Evolutionary conservation across 2,797 vertebrate species (phyloP).

Genomic region (Typhlichthys subterraneus): DNA sequence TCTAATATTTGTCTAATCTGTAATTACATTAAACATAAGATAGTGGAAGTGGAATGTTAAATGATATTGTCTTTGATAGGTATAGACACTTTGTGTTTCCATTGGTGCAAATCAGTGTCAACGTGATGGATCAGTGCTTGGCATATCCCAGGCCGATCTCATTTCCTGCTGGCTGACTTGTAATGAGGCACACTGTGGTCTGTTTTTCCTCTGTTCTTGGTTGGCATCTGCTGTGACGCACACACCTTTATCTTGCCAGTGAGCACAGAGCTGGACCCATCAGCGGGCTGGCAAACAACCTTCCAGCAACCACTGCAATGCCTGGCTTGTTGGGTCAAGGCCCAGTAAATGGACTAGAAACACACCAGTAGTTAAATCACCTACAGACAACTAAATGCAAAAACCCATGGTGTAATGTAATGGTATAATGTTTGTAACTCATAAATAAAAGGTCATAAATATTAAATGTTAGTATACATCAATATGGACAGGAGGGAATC

Average conservation of each 20-base stretch:
- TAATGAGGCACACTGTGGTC: conserved; percentile 56
- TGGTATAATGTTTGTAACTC: too few species aligned
- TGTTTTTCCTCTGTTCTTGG: conserved; percentile 45
- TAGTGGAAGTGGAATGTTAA: conserved; percentile 44
- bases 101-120: conserved; percentile 59
- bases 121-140: conserved; percentile 55
- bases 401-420: too few species aligned
- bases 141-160: conserved; percentile 52
- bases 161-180: conserved; percentile 63
- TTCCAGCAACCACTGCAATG: conserved; percentile 22
- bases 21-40: conserved; percentile 57
- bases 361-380: too few species aligned
- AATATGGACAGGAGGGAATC: too few species aligned
- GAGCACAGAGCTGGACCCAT: conserved; percentile 25
- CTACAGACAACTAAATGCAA: too few species aligned
- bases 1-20: conserved; percentile 56
- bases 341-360: too few species aligned
- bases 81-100: conserved; percentile 44
- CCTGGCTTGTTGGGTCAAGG: background rate
- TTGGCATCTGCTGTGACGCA: conserved; percentile 48
- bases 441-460: too few species aligned
- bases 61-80: conserved; percentile 42
- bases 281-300: conserved; percentile 6
- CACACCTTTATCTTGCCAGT: conserved; percentile 23
- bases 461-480: too few species aligned